Evolutionary conservation across 2,888 invertebrate genomes (phyloP).

Genomic region (Hoplodrina blanda): DNA sequence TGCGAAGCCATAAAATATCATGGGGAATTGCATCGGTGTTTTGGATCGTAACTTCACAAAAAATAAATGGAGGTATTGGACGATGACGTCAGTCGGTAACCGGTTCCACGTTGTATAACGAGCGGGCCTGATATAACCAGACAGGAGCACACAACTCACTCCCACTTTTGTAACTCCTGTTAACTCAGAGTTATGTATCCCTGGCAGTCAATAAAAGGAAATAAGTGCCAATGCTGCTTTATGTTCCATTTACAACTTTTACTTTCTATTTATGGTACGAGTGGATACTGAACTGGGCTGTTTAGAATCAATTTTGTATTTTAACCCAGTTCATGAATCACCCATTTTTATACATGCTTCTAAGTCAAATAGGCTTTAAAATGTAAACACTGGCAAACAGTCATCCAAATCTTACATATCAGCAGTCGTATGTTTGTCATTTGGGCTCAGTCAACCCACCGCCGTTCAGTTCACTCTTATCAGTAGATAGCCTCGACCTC

Average conservation of each 20-base stretch:
- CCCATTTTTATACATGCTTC: neutral
- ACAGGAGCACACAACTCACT: constrained; percentile 64
- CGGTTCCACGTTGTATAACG: constrained; percentile 64
- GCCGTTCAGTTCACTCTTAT: constrained; percentile 78
- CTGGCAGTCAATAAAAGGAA: constrained; percentile 49
- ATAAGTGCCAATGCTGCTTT: constrained; percentile 48
- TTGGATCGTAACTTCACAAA: constrained; percentile 61
- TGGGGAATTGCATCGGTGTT: constrained; percentile 57
- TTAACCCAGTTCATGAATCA: constrained; percentile 1
- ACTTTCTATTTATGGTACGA: constrained; percentile 41
- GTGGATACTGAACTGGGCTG: constrained; percentile 12
- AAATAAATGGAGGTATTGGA: constrained; percentile 57
- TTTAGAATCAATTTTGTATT: constrained; percentile 2
- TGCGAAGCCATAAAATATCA: constrained; percentile 41
- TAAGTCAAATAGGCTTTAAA: constrained; percentile 19
- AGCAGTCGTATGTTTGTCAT: constrained; percentile 70
- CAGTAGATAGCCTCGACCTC: constrained; percentile 87
- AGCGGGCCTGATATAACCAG: constrained; percentile 61
- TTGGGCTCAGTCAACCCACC: constrained; percentile 79
- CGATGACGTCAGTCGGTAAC: constrained; percentile 62
- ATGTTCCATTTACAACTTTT: constrained; percentile 53
- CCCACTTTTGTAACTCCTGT: constrained; percentile 65
- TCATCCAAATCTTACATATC: constrained; percentile 59
- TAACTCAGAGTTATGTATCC: constrained; percentile 54
- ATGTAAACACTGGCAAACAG: constrained; percentile 52